Evolutionary conservation across 2,113 vertebrate genomes (phyloP).

Genomic region (Cryptotis parvus): DNA sequence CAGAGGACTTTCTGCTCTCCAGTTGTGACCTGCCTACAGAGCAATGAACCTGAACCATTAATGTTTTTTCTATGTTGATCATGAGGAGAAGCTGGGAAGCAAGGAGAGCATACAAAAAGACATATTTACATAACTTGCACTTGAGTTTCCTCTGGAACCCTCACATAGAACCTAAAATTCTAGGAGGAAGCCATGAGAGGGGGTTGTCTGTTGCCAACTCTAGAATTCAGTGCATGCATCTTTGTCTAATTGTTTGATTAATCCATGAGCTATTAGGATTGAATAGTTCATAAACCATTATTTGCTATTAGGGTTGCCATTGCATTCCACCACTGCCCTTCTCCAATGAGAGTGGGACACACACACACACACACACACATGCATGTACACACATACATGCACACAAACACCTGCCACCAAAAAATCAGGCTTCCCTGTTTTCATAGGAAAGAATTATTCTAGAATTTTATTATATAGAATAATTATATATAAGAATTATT

Average conservation of each 20-base stretch:
- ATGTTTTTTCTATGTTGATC: conserved; percentile 61
- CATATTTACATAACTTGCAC: neutral
- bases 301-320: neutral
- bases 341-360: neutral
- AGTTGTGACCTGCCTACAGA: conserved; percentile 33
- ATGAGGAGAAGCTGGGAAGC: neutral
- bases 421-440: neutral
- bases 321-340: neutral
- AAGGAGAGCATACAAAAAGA: neutral
- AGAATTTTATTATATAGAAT: too few species aligned
- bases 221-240: neutral
- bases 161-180: neutral
- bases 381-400: too few species aligned
- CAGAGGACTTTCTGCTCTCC: conserved; percentile 65
- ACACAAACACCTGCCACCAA: too few species aligned
- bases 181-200: neutral
- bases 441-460: too few species aligned
- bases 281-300: too few species aligned
- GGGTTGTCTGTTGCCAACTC: neutral
- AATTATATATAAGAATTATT: too few species aligned
- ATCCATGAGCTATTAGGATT: neutral
- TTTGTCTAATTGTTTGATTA: neutral
- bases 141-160: neutral
- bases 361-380: neutral
- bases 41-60: conserved; percentile 67